Conservation (phyloP, 2,113 vertebrate species). For the Sebastes schlegelii region DNA sequence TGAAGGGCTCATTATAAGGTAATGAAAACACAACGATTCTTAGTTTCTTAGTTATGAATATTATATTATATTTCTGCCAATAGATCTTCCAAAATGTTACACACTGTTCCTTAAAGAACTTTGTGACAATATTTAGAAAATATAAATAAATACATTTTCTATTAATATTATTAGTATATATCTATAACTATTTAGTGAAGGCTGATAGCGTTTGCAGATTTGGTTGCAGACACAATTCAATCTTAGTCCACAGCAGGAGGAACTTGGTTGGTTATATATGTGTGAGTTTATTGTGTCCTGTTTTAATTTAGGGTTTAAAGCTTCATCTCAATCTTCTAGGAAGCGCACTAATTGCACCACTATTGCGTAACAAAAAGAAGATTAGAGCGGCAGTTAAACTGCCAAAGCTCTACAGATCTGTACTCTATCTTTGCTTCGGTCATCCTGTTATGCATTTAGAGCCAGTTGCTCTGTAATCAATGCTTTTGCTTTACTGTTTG, state of each 20-base stretch:
- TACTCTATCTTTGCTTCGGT: not conserved
- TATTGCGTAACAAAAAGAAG: constrained; percentile 66
- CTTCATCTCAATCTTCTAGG: constrained; percentile 12
- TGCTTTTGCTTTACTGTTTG: not conserved
- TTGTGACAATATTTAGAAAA: not conserved
- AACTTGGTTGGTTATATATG: not conserved
- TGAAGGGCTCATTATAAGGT: too few relatives aligned
- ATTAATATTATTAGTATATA: not conserved
- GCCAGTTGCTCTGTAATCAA: not conserved
- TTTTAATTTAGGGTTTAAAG: constrained; percentile 45
- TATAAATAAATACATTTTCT: not conserved
- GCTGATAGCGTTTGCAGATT: not conserved
- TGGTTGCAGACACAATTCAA: not conserved
- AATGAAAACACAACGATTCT: too few relatives aligned
- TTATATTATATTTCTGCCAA: too few relatives aligned
- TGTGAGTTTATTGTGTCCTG: not conserved
- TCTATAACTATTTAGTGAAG: not conserved
- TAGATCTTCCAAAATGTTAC: too few relatives aligned
- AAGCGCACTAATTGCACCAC: constrained; percentile 45
- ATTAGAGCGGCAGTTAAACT: constrained; percentile 58
- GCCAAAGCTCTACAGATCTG: constrained; percentile 21
- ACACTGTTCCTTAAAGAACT: too few relatives aligned
- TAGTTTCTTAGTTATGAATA: too few relatives aligned
- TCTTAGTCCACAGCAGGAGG: not conserved
- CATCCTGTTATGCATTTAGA: not conserved